Conservation (phyloP, 2,113 vertebrate species). For the Salvelinus sp. region DNA sequence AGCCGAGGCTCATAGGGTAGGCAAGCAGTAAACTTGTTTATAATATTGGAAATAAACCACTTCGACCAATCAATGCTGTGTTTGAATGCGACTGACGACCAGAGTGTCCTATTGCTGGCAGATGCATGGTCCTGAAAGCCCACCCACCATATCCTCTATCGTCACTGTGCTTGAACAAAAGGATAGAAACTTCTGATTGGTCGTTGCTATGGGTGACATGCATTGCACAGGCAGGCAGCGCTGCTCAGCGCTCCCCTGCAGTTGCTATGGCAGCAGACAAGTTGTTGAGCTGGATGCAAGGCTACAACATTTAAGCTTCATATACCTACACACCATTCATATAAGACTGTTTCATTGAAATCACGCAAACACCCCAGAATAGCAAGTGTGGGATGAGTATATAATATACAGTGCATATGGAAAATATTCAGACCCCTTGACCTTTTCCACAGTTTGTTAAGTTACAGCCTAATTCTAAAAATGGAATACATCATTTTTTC, state of each 20-base stretch:
- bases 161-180: constrained; percentile 63
- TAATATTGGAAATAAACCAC: constrained; percentile 73
- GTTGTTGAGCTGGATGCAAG: constrained; percentile 73
- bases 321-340: constrained; percentile 14
- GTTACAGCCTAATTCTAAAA: too few species aligned
- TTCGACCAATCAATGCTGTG: constrained; percentile 66
- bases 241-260: constrained; percentile 74
- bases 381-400: not conserved
- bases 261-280: constrained; percentile 85
- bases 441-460: too few species aligned
- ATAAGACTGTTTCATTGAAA: not conserved
- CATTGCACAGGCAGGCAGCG: constrained; percentile 74
- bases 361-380: not conserved
- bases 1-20: constrained; percentile 67
- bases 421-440: too few species aligned
- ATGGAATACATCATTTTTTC: too few species aligned
- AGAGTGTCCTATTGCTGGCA: constrained; percentile 60
- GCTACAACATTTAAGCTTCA: constrained; percentile 40
- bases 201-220: constrained; percentile 78
- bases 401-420: too few species aligned
- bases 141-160: constrained; percentile 70
- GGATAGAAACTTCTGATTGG: constrained; percentile 81
- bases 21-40: constrained; percentile 77
- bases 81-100: constrained; percentile 61
- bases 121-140: constrained; percentile 48